Evolutionary conservation across 2,888 invertebrate genomes (phyloP).

Genomic region (Troilus luridus): DNA sequence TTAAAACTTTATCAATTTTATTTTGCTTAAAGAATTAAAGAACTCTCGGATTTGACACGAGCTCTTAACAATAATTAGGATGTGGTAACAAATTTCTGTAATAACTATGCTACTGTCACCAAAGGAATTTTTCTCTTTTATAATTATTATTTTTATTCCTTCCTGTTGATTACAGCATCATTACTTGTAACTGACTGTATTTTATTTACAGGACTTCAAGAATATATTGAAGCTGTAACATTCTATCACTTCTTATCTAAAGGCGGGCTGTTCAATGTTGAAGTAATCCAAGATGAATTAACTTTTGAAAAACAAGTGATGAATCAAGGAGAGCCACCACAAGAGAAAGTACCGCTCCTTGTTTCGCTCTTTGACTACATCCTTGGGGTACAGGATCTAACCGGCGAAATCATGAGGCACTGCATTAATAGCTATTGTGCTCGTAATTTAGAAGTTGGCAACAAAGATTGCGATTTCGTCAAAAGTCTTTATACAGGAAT

Average conservation of each 20-base stretch:
- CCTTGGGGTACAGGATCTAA: slow-evolving; percentile 87
- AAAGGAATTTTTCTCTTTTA: too few relatives aligned
- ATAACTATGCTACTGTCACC: too few relatives aligned
- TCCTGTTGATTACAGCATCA: neutral
- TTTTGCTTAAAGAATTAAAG: too few relatives aligned
- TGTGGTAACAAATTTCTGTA: too few relatives aligned
- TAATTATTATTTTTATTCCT: neutral
- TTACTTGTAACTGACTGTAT: neutral
- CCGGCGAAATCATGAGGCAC: slow-evolving; percentile 91
- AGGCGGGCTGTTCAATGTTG: slow-evolving; percentile 75
- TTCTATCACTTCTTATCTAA: slow-evolving; percentile 80
- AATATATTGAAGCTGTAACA: slow-evolving; percentile 88
- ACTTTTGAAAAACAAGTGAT: slow-evolving; percentile 39
- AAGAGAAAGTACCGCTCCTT: slow-evolving; percentile 48
- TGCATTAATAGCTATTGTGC: slow-evolving; percentile 86
- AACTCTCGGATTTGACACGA: too few relatives aligned
- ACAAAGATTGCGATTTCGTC: slow-evolving; percentile 80
- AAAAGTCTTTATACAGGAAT: slow-evolving; percentile 77
- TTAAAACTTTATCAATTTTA: too few relatives aligned
- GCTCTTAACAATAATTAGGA: too few relatives aligned
- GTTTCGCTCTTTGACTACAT: slow-evolving; percentile 67
- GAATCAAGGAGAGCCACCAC: neutral
- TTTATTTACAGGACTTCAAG: slow-evolving; percentile 74
- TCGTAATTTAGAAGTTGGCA: slow-evolving; percentile 82
- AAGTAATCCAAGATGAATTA: slow-evolving; percentile 72